Percentiles rank a stretch among this genome's conserved stretches.
Evolutionary conservation across 2,888 invertebrate species (phyloP).

Genomic region (Lobophora halterata): DNA sequence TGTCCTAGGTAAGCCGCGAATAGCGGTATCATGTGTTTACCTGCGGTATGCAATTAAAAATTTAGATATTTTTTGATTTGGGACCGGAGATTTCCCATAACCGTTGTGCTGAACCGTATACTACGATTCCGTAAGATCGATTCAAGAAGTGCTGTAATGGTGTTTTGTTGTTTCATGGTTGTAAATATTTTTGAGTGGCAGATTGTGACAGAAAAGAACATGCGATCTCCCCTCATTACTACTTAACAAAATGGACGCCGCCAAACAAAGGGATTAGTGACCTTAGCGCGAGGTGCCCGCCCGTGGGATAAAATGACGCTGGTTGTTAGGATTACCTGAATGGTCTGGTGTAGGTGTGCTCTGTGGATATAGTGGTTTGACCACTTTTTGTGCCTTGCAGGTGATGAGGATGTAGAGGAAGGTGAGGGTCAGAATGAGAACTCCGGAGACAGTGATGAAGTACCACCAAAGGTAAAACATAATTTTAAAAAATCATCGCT

Average conservation of each 20-base stretch:
- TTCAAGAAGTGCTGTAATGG: slow-evolving; percentile 41
- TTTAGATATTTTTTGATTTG: slow-evolving; percentile 61
- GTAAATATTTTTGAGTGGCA: slow-evolving; percentile 80
- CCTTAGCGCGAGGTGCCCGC: slow-evolving; percentile 75
- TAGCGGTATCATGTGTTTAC: slow-evolving; percentile 82
- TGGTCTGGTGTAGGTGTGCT: slow-evolving; percentile 47
- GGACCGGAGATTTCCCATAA: slow-evolving; percentile 32
- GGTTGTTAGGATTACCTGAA: slow-evolving; percentile 46
- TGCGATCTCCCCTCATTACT: slow-evolving; percentile 85
- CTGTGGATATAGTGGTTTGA: slow-evolving; percentile 60
- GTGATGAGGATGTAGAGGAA: slow-evolving; percentile 87
- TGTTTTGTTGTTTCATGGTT: slow-evolving; percentile 67
- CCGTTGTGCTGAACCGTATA: slow-evolving; percentile 31
- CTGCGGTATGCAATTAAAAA: slow-evolving; percentile 81
- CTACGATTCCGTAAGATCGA: slow-evolving; percentile 35
- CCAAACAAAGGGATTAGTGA: slow-evolving; percentile 88
- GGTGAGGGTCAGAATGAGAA: slow-evolving; percentile 84
- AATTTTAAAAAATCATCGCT: slow-evolving; percentile 4
- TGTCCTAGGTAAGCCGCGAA: slow-evolving; percentile 81
- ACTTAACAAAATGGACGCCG: slow-evolving; percentile 90
- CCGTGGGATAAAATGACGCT: slow-evolving; percentile 46
- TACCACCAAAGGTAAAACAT: slow-evolving; percentile 78
- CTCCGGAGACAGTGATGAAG: slow-evolving; percentile 88
- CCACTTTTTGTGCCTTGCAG: slow-evolving; percentile 72
- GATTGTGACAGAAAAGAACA: slow-evolving; percentile 82